phyloP scores from a whole-genome alignment of 2,113 vertebrate genomes.

The Epinephelus fuscoguttatus region DNA sequence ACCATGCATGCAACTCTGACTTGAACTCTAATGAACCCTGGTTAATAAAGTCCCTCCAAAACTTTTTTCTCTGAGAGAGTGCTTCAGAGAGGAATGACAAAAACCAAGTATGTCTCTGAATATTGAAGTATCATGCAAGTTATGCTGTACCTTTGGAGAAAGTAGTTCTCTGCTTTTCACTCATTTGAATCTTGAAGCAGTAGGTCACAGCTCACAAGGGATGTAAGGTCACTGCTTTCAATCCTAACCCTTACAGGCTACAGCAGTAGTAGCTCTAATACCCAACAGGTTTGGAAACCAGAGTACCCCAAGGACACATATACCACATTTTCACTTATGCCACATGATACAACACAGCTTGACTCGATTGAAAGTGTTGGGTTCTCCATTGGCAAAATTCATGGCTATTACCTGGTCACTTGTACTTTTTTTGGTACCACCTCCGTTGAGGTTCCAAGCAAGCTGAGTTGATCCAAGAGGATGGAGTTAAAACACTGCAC shows the following conservation, averaged over 20 bases:
- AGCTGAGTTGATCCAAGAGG: too few species aligned
- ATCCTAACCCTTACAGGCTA: neutral
- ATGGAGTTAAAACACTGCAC: too few species aligned
- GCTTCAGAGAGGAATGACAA: constrained; percentile 44
- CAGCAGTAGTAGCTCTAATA: neutral
- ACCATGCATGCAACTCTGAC: neutral
- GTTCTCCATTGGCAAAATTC: too few species aligned
- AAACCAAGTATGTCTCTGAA: constrained; percentile 17
- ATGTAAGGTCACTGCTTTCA: neutral
- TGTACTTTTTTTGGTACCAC: too few species aligned
- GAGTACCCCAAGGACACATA: neutral
- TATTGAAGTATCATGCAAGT: constrained; percentile 14
- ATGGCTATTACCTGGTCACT: too few species aligned
- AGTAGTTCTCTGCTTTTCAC: neutral
- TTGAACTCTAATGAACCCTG: neutral
- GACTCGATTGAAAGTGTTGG: too few species aligned
- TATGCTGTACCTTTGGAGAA: neutral
- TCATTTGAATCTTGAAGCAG: neutral
- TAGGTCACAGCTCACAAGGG: neutral
- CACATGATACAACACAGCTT: too few species aligned
- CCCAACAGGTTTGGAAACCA: neutral
- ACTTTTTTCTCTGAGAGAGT: constrained; percentile 21
- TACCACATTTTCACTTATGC: too few species aligned
- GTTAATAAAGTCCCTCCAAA: constrained; percentile 29
- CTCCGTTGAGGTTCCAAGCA: too few species aligned